phyloP scores from a whole-genome alignment of 2,113 vertebrate species.

The Peromyscus leucopus region DNA sequence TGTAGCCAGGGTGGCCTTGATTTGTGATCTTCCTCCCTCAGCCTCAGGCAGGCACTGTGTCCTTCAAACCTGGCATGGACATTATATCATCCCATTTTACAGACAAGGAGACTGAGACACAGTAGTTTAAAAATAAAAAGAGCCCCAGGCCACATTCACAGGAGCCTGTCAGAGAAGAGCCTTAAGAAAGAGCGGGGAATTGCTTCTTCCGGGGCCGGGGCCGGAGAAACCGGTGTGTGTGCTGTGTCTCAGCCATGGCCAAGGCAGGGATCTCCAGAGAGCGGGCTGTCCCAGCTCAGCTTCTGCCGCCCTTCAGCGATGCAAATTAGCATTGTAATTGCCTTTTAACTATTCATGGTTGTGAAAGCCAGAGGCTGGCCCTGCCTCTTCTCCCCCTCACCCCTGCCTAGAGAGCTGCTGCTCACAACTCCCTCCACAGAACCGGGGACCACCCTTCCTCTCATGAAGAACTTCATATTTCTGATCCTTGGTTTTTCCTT shows the following conservation, averaged over 20 bases:
- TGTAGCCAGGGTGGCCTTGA: neutral
- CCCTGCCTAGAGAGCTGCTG: neutral
- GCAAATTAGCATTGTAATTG: slow-evolving; percentile 98
- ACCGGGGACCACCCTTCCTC: neutral
- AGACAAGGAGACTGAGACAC: neutral
- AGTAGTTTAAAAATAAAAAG: neutral
- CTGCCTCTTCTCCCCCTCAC: neutral
- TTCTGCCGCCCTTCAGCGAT: slow-evolving; percentile 85
- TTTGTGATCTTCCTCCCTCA: neutral
- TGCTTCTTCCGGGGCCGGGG: neutral
- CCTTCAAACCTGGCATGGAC: neutral
- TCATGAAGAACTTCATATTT: neutral
- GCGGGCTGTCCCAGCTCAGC: slow-evolving; percentile 57
- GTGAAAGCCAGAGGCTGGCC: slow-evolving; percentile 59
- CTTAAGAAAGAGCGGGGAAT: neutral
- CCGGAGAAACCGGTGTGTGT: neutral
- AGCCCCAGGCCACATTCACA: neutral
- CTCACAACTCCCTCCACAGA: accelerated
- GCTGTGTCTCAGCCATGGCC: accelerated
- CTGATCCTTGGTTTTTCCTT: neutral
- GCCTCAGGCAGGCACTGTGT: neutral
- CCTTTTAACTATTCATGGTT: slow-evolving; percentile 90
- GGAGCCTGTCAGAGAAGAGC: neutral
- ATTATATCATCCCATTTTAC: neutral
- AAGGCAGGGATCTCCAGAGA: neutral